Evolutionary conservation across 1,140 invertebrate genomes (phyloP), one percentile per base, ranked within the genome.

Genomic region (Oedothorax gibbosus): DNA sequence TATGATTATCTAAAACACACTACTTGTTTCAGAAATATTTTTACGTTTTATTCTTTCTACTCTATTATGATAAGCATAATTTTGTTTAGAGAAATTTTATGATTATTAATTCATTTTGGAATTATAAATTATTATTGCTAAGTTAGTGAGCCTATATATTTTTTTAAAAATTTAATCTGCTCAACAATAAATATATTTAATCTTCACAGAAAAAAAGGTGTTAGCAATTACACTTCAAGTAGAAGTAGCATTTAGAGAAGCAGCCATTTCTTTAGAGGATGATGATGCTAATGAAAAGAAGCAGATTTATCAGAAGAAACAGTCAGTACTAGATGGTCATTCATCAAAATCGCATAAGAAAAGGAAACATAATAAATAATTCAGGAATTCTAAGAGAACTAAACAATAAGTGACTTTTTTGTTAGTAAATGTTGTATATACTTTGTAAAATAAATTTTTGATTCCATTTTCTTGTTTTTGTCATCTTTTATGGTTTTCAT

Each of bases 191-290:
- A 35, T 35, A 5, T 35, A 35, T 5, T 35, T 35, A 35, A 2
- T 35, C 35, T 20, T 75, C 68, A 21, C 14, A 86, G 95, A 96
- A 88, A 93, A 93, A 86, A 94, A 96, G 91, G 94, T 97, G 0
- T 92, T 94, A 21, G 94, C 94, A 86, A 97, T 98, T 86, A 94
- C 98, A 82, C 96, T 95, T 8, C 95, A 98, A 91, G 95, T 99
- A 15, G 95, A 95, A 85, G 95, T 98, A 0, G 94, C 96, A 0
- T 94, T 95, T 88, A 92, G 97, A 71, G 96, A 99, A 90, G 96
- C 97, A 9, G 95, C 98, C 90, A 96, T 99, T 71, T 93, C 94
- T 88, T 90, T 99, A 35, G 97, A 99, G 88, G 95, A 97, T 89
- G 93, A 94, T 86, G 95, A 98, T 89, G 98, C 98, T 90, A 96